Conservation (phyloP, 1,140 invertebrate species). For the Drosophila ohnishii region DNA sequence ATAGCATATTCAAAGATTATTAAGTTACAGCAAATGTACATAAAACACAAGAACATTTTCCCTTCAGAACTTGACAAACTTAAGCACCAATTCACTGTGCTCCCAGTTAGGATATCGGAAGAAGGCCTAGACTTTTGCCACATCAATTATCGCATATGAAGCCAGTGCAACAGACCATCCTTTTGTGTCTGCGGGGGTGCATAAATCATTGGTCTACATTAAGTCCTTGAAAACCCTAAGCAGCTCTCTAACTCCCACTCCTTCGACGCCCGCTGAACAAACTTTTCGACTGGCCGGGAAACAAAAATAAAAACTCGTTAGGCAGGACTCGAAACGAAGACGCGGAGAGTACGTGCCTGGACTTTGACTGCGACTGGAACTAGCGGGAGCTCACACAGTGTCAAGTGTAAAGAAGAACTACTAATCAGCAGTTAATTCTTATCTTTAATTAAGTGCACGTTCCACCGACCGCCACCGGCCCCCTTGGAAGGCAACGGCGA, state of each 20-base stretch:
- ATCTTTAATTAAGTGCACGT: conserved; percentile 82
- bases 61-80: background rate
- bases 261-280: conserved; percentile 1
- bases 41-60: too few relatives aligned
- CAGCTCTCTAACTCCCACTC: background rate
- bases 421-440: conserved; percentile 82
- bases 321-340: conserved; percentile 24
- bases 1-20: too few relatives aligned
- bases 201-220: conserved; percentile 76
- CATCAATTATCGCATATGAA: conserved; percentile 74
- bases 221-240: conserved; percentile 34
- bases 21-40: too few relatives aligned
- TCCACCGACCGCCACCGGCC: conserved; percentile 21
- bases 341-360: conserved; percentile 59
- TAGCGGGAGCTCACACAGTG: conserved; percentile 56
- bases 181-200: conserved; percentile 26
- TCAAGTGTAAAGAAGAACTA: conserved; percentile 82
- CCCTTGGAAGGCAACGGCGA: conserved; percentile 15
- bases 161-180: conserved; percentile 25
- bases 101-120: conserved; percentile 1
- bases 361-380: conserved; percentile 38
- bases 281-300: conserved; percentile 60
- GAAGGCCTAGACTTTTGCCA: conserved; percentile 43
- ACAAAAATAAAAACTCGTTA: conserved; percentile 81
- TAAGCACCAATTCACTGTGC: background rate